Base-by-base conservation (phyloP, 2,797 vertebrate genomes). In the Triplophysa bombifrons region DNA sequence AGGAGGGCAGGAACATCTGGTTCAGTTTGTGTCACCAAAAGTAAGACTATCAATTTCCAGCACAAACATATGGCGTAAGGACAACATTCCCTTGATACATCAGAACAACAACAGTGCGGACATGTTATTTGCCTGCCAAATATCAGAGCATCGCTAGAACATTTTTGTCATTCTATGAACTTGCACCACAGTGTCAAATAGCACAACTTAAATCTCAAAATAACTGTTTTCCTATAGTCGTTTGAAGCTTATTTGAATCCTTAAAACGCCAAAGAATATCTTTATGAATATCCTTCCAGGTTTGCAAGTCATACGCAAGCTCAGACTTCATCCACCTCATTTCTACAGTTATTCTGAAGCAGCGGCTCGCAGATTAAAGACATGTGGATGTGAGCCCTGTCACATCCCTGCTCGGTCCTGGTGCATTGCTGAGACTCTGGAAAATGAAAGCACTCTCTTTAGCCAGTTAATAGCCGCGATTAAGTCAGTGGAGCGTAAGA, bases 351-450 rank as follows among this genome's bases (percentile, higher is more conserved):
- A 22, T 68, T 65, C 50, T 72, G 58, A 66, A 9, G 1, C 19
- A 41, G 4, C 38, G 11, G 17, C 12, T 56, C 22, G 11, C 56
- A 17, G 27, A 46, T 25, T 30, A 6, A 69, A n/a, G 61, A 83
- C 56, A 70, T 84, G 76, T 85, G 81, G 82, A 87, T 64, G 22
- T 11, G 25, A 77, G 76, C 84, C 84, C 81, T 76, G 66, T 82
- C 65, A 65, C 69, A 41, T 80, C 20, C 48, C 67, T 69, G 25
- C 30, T 64, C 63, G 61, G 38, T 74, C 79, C 76, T 72, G 64
- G 72, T 82, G 46, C 34, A 38, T 6, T 38, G 63, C 63, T 46
- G 30, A 61, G 55, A 60, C n/a, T 56, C 41, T 71, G 65, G 74
- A 77, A 82, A 77, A 78, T 22, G 60, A 84, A 84, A 80, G 48